Base-by-base conservation (phyloP, 1,140 invertebrate species). In the Eupristina koningsbergeri region DNA sequence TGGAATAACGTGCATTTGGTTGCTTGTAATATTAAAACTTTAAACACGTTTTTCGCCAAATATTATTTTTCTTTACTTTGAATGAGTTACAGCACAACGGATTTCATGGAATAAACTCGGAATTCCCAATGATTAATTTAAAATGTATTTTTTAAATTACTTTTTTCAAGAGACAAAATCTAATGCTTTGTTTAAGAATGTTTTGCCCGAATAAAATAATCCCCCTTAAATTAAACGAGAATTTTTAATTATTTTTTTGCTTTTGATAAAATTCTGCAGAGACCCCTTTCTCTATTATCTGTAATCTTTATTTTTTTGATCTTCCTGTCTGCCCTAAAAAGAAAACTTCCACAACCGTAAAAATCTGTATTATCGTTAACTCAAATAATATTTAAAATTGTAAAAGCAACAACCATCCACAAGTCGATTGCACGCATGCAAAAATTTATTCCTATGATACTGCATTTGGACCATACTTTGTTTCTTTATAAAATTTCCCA, bases 21-120 rank as follows among this genome's bases (percentile, higher is more conserved):
- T 64, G 61, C n/a, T 34, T 64, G 61, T 34, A 64, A 64, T 64
- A 64, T 64, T 64, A 64, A 64, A 64, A 64, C 61, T 64, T 64
- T 64, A 64, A 64, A 64, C 61, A 64, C 61, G n/a, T 31, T 64
- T 64, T 58, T 58, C 53, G 22, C 53, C 19, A 58, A 58, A 58
- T 58, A 58, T 58, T 58, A 58, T 58, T 58, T 58, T 58, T 58
- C 53, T 58, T 58, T 58, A 58, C 53, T 26, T 58, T 58, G 53
- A 58, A 22, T 58, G 5, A 58, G 22, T 58, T 58, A 58, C 53
- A 58, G 22, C 22, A 22, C 22, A 58, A 9, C 53, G 53, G 26
- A 58, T 58, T 58, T 58, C 13, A 58, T 26, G 2, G 53, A 58
- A 58, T 26, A 58, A 58, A 58, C 7, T 58, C 53, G 53, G 22